Conservation (phyloP, 1,140 invertebrate genomes). For the Neelides sp. region DNA sequence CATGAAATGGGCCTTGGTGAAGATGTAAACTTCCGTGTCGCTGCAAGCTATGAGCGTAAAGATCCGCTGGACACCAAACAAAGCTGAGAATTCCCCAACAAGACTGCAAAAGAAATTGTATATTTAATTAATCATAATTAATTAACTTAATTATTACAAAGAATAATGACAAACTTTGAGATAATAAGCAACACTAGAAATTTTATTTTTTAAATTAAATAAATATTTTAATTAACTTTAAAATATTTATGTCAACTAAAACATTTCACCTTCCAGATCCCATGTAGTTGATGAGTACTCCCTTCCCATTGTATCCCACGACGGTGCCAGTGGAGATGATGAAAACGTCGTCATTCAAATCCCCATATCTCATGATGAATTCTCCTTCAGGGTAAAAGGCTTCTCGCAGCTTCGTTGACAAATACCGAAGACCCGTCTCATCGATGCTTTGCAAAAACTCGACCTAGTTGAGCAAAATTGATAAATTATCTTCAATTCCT, state of each 20-base stretch:
- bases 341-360: conserved; percentile 24
- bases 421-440: conserved; percentile 20
- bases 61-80: conserved; percentile 19
- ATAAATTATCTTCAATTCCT: not conserved
- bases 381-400: conserved; percentile 24
- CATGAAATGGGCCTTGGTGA: conserved; percentile 17
- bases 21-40: conserved; percentile 14
- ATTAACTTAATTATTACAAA: not conserved
- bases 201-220: too few species aligned
- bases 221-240: not conserved
- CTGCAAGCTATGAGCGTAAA: conserved; percentile 19
- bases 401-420: conserved; percentile 19
- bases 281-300: conserved; percentile 20
- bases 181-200: not conserved
- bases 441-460: conserved; percentile 17
- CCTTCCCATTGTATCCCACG: conserved; percentile 10
- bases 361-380: conserved; percentile 24
- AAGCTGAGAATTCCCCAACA: conserved; percentile 22
- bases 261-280: conserved; percentile 18
- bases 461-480: not conserved
- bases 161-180: not conserved
- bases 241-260: not conserved
- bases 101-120: conserved; percentile 9
- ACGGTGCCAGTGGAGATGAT: conserved; percentile 21
- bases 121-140: not conserved